Conservation (phyloP, 2,113 vertebrate species). For the Salminus brasiliensis region DNA sequence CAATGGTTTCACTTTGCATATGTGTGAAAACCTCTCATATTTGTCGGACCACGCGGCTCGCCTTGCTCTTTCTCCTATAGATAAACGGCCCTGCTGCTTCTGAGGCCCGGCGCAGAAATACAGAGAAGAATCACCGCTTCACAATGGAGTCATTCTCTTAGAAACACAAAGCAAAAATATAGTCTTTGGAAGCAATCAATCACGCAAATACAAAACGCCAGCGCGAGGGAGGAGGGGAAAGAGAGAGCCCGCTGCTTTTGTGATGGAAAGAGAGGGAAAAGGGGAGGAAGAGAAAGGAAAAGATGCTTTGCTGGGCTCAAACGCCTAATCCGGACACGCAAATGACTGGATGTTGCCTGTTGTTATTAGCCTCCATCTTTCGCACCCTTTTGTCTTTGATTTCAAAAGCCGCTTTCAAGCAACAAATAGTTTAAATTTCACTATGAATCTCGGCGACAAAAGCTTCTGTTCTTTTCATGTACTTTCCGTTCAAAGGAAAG, state of each 20-base stretch:
- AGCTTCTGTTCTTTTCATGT: slow-evolving; percentile 46
- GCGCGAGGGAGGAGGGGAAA: slow-evolving; percentile 49
- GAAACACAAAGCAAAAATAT: slow-evolving; percentile 60
- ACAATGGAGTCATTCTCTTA: slow-evolving; percentile 58
- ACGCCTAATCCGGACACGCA: slow-evolving; percentile 59
- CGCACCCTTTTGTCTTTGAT: slow-evolving; percentile 66
- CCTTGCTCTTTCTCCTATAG: slow-evolving; percentile 36
- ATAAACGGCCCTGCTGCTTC: slow-evolving; percentile 43
- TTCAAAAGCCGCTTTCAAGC: slow-evolving; percentile 71
- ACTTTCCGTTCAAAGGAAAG: slow-evolving; percentile 53
- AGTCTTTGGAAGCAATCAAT: slow-evolving; percentile 63
- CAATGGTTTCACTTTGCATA: not conserved
- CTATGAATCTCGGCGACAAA: slow-evolving; percentile 51
- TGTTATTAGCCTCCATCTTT: slow-evolving; percentile 62
- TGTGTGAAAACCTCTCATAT: slow-evolving; percentile 5
- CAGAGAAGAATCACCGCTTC: slow-evolving; percentile 46
- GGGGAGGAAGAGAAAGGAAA: slow-evolving; percentile 8
- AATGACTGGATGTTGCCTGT: slow-evolving; percentile 47
- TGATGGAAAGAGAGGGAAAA: slow-evolving; percentile 37
- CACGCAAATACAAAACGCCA: slow-evolving; percentile 53
- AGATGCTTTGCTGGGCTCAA: slow-evolving; percentile 31
- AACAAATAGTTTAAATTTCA: slow-evolving; percentile 68
- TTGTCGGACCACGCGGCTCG: not conserved
- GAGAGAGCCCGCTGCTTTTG: slow-evolving; percentile 52
- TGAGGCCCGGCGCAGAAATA: slow-evolving; percentile 35